Conservation (phyloP, 2,888 invertebrate genomes). For the Pomacea canaliculata region DNA sequence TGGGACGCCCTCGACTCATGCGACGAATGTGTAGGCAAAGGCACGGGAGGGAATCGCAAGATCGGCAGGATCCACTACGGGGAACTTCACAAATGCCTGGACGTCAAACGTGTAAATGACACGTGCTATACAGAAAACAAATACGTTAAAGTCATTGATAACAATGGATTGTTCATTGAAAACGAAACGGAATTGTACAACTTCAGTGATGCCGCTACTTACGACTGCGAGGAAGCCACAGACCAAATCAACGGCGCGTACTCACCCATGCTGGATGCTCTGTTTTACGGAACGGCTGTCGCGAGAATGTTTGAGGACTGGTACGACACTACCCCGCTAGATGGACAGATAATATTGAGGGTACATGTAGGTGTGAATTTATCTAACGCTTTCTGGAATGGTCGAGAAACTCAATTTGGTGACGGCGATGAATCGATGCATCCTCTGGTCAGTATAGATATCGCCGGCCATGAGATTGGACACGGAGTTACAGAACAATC, state of each 20-base stretch:
- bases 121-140: slow-evolving; percentile 44
- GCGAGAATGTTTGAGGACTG: slow-evolving; percentile 50
- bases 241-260: slow-evolving; percentile 46
- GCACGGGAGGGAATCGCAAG: slow-evolving; percentile 44
- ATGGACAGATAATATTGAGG: slow-evolving; percentile 28
- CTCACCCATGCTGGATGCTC: slow-evolving; percentile 44
- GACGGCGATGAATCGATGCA: slow-evolving; percentile 38
- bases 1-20: slow-evolving; percentile 19
- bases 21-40: background rate
- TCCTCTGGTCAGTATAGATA: slow-evolving; percentile 43
- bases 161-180: slow-evolving; percentile 26
- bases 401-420: slow-evolving; percentile 41
- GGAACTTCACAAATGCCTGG: slow-evolving; percentile 33
- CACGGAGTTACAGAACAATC: slow-evolving; percentile 47
- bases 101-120: slow-evolving; percentile 25
- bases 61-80: slow-evolving; percentile 42
- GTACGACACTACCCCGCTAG: slow-evolving; percentile 29
- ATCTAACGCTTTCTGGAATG: slow-evolving; percentile 51
- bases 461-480: slow-evolving; percentile 45
- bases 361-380: slow-evolving; percentile 44
- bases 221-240: slow-evolving; percentile 37
- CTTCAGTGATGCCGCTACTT: slow-evolving; percentile 30
- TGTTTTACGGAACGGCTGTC: slow-evolving; percentile 42
- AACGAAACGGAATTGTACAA: slow-evolving; percentile 8
- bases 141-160: slow-evolving; percentile 45